phyloP scores from a whole-genome alignment of 2,797 vertebrate genomes.

The Oreochromis mossambicus region DNA sequence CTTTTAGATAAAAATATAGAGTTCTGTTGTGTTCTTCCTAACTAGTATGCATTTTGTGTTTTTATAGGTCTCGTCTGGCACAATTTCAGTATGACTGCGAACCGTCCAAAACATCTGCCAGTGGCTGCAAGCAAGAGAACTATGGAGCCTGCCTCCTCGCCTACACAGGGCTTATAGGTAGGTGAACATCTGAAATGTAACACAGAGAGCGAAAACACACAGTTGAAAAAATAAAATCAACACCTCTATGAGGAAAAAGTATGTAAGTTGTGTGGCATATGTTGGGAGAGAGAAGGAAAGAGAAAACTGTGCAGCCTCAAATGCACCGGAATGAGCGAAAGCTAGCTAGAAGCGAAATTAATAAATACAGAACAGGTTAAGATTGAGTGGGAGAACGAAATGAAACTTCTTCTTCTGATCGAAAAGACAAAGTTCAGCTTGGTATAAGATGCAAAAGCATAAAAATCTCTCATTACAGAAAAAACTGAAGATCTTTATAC shows the following conservation, averaged over 20 bases:
- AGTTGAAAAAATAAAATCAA: not conserved
- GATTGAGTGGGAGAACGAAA: not conserved
- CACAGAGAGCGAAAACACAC: not conserved
- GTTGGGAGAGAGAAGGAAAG: not conserved
- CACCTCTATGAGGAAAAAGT: not conserved
- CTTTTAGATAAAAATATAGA: not conserved
- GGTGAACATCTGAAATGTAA: conserved; percentile 22
- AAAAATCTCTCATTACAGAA: not conserved
- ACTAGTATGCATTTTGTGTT: not conserved
- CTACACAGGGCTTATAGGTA: conserved; percentile 81
- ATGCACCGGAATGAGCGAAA: not conserved
- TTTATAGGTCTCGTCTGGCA: conserved; percentile 74
- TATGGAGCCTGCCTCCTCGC: conserved; percentile 75
- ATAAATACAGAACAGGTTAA: conserved; percentile 23
- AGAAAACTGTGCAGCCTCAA: not conserved
- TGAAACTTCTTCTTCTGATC: not conserved
- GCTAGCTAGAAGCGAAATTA: not conserved
- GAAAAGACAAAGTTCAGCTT: conserved; percentile 7
- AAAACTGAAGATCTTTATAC: not conserved
- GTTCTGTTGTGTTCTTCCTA: not conserved
- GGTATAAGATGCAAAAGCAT: not conserved
- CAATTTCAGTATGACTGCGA: conserved; percentile 79
- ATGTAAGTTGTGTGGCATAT: not conserved
- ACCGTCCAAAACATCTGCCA: conserved; percentile 64
- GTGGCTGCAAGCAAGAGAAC: conserved; percentile 74